Evolutionary conservation across 2,113 vertebrate species (phyloP), one percentile per base, ranked within the genome.

Genomic region (Brienomyrus brachyistius): DNA sequence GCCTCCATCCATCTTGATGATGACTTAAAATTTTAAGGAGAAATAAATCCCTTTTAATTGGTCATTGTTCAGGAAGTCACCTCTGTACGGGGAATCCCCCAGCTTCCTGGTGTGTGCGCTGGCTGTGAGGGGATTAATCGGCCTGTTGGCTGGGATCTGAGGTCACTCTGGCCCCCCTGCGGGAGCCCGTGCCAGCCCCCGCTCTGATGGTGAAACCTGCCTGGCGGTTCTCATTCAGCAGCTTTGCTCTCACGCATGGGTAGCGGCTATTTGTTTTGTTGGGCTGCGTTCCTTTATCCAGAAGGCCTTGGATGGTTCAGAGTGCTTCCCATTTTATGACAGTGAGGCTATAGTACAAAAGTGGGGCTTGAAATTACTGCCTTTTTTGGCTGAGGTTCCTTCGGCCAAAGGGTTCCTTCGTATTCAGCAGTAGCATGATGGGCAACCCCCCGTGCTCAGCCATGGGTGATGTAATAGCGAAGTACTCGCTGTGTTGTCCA

Each of bases 1-100:
- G 35, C 35, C 35, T 13, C 62, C 62, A 31, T 31, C n/a, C n/a
- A 5, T 10, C 62, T 70, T 47, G 43, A 23, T 21, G n/a, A 21
- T 47, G 15, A 47, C 80, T 21, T 86, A 56, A 17, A 5, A 31
- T 31, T 86, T 51, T 56, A 27, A 31, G 85, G 85, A 19, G n/a
- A 86, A 88, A 88, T 62, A 62, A 59, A 62, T 47, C 66, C 50
- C 88, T 54, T 86, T 86, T 86, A 86, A 86, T 80, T 80, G 88
- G 27, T 27, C 23, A 4, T 82, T 6, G 48, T 47, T 89, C 47
- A 23, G 47, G 70, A 89, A 51, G 70, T 52, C 8, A 10, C 74
- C 23, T 77, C 23, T 47, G 74, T 35, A 11, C 21, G 5, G 88
- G 66, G 74, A 82, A 82, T 82, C 74, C 88, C 88, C 88, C 31